A percentile compares a stretch with the other conserved stretches of the same genome.
Evolutionary conservation across 2,113 vertebrate genomes (phyloP).

Genomic region (Malaclemys terrapin): DNA sequence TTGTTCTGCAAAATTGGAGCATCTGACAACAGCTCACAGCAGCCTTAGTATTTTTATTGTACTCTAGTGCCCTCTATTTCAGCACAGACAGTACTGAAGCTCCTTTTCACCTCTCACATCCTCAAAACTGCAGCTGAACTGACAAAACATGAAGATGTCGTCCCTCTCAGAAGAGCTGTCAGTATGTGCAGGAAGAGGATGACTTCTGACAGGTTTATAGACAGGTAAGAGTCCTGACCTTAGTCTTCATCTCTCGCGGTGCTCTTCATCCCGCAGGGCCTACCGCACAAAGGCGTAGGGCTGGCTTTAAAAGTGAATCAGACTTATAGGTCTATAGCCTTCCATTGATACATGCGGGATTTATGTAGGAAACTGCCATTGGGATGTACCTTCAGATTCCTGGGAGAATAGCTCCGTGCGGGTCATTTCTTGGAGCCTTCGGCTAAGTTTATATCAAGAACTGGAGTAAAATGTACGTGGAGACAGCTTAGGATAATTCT

Average conservation of each 20-base stretch:
- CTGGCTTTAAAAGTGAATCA: rapidly evolving
- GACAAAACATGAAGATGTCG: background rate
- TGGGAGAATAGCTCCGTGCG: background rate
- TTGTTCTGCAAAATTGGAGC: background rate
- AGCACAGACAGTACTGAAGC: conserved; percentile 22
- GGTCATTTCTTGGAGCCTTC: background rate
- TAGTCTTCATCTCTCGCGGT: background rate
- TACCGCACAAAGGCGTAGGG: rapidly evolving
- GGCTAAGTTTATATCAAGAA: rapidly evolving
- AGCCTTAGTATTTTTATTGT: conserved; percentile 2
- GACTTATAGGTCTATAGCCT: rapidly evolving
- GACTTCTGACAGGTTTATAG: rapidly evolving
- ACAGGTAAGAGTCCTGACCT: rapidly evolving
- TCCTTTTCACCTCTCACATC: background rate
- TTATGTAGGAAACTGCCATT: rapidly evolving
- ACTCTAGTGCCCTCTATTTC: conserved; percentile 73
- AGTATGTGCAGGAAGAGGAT: background rate
- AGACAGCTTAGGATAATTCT: rapidly evolving
- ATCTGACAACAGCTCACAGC: background rate
- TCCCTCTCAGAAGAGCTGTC: background rate
- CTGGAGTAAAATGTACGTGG: rapidly evolving
- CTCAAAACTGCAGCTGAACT: background rate
- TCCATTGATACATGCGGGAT: rapidly evolving
- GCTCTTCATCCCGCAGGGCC: rapidly evolving
- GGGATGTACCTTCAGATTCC: background rate